phyloP scores from a whole-genome alignment of 2,888 invertebrate species.

The Suillia variegata region DNA sequence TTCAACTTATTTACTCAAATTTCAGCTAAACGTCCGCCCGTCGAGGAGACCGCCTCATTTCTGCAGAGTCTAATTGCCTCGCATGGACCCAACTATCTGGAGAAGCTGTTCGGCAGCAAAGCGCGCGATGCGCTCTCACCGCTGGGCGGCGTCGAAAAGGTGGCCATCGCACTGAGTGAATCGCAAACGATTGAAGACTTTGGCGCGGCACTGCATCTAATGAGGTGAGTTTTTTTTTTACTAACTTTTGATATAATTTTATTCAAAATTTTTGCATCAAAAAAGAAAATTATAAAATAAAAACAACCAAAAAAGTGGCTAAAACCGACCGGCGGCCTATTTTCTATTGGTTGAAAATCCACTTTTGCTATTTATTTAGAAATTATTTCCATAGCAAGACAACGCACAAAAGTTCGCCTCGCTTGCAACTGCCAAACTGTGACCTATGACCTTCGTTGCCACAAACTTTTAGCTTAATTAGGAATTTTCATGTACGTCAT shows the following conservation, averaged over 20 bases:
- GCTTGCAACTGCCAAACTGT: no score
- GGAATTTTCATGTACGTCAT: no score
- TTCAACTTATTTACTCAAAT: no score
- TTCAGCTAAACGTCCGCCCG: slow-evolving; percentile 92
- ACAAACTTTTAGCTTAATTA: no score
- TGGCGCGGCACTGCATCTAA: slow-evolving; percentile 61
- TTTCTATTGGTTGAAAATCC: no score
- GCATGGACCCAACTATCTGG: slow-evolving; percentile 95
- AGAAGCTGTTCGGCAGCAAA: slow-evolving; percentile 94
- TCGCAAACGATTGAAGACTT: slow-evolving; percentile 96
- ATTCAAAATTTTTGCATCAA: neutral
- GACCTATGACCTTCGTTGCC: no score
- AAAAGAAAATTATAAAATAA: neutral
- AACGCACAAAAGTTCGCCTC: no score
- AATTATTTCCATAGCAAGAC: no score
- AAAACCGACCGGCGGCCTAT: no score
- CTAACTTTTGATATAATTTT: neutral
- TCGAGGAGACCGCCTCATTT: slow-evolving; percentile 95
- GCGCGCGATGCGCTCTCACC: slow-evolving; percentile 90
- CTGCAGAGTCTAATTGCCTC: slow-evolving; percentile 91
- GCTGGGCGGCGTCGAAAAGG: slow-evolving; percentile 92
- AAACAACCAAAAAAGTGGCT: neutral
- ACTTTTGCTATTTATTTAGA: no score
- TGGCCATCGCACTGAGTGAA: slow-evolving; percentile 91
- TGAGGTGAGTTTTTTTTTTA: slow-evolving; percentile 60